These are phyloP conservation scores for Caenorhabditis sinica DNA, from an alignment of 2,888 invertebrate species.

Conservation along the genomic window DNA sequence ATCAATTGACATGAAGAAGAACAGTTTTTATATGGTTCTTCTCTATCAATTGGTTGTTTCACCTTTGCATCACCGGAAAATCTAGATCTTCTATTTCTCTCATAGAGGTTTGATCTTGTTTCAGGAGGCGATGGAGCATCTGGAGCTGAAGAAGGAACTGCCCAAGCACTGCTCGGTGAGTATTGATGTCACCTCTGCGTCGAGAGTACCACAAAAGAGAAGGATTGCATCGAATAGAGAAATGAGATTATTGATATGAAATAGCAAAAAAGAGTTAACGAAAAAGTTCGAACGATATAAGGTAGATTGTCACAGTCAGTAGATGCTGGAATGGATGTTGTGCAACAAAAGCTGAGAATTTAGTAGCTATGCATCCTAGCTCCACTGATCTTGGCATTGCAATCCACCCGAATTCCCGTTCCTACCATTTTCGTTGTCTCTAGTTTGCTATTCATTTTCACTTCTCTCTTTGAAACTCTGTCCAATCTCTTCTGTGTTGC, in stretches of 20 bases:
- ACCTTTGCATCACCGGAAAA: slow-evolving; percentile 9
- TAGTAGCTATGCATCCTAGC: slow-evolving; percentile 45
- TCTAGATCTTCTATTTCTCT: slow-evolving; percentile 49
- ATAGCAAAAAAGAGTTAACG: background rate
- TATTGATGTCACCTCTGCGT: slow-evolving; percentile 7
- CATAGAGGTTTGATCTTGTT: slow-evolving; percentile 66
- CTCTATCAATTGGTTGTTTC: slow-evolving; percentile 1
- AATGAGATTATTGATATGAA: slow-evolving; percentile 23
- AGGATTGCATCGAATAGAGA: slow-evolving; percentile 6
- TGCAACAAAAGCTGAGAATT: slow-evolving; percentile 30
- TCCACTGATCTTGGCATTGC: slow-evolving; percentile 25
- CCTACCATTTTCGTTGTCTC: slow-evolving; percentile 26
- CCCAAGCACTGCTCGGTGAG: slow-evolving; percentile 80
- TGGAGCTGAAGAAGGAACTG: slow-evolving; percentile 81
- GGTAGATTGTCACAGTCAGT: slow-evolving; percentile 46
- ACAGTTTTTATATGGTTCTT: background rate
- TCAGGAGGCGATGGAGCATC: slow-evolving; percentile 73
- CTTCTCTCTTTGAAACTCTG: slow-evolving; percentile 23
- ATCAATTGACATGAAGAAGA: background rate
- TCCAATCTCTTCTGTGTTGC: slow-evolving; percentile 26
- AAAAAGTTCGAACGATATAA: slow-evolving; percentile 15
- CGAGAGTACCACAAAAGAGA: background rate
- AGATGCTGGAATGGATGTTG: slow-evolving; percentile 59
- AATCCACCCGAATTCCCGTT: slow-evolving; percentile 26
- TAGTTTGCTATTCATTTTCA: slow-evolving; percentile 6